phyloP scores from a whole-genome alignment of 2,797 vertebrate genomes.

The Neomorphus geoffroyi region DNA sequence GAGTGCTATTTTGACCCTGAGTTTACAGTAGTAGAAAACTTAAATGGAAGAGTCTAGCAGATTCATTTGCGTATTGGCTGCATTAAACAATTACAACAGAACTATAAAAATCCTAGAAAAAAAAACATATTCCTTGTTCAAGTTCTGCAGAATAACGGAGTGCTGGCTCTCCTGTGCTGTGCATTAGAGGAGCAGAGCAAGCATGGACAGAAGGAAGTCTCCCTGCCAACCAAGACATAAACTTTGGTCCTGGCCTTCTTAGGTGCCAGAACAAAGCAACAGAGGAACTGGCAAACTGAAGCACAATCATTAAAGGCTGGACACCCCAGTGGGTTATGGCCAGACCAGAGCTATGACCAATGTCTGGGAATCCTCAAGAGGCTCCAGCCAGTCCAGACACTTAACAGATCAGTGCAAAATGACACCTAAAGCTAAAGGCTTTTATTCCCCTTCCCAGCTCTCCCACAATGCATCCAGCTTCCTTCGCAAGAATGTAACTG shows the following conservation, averaged over 20 bases:
- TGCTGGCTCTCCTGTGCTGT: not conserved
- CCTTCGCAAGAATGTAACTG: not conserved
- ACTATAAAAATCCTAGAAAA: constrained; percentile 56
- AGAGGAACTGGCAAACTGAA: not conserved
- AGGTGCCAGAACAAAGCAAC: not conserved
- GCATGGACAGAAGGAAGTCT: not conserved
- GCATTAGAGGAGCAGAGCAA: not conserved
- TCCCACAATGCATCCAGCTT: not conserved
- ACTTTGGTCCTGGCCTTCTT: not conserved
- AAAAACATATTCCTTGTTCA: constrained; percentile 40
- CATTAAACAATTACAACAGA: constrained; percentile 29
- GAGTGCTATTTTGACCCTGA: constrained; percentile 56
- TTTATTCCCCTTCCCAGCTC: not conserved
- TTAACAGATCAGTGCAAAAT: not conserved
- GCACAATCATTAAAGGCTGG: not conserved
- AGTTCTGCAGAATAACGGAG: constrained; percentile 24
- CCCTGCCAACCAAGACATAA: not conserved
- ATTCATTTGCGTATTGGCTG: constrained; percentile 55
- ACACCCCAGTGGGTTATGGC: not conserved
- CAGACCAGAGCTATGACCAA: not conserved
- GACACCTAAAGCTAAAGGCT: not conserved
- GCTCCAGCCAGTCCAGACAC: not conserved
- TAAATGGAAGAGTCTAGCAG: constrained; percentile 41
- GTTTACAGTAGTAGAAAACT: constrained; percentile 59
- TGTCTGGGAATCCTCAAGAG: not conserved